phyloP scores from a whole-genome alignment of 2,113 vertebrate species.

The Cavia aperea region DNA sequence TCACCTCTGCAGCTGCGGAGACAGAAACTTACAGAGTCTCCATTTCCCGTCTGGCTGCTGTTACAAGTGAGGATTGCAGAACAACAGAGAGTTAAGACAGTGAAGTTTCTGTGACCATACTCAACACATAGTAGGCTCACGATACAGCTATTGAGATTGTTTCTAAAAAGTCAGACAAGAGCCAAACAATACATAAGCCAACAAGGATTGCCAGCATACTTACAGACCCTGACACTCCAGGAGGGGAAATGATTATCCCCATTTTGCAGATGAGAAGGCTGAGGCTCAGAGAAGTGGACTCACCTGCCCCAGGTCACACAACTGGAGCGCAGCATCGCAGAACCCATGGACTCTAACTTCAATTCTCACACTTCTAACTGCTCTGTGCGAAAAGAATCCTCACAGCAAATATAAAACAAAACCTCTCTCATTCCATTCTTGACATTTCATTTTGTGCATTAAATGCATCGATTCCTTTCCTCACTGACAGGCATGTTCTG shows the following conservation, averaged over 20 bases:
- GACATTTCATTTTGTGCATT: not conserved
- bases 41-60: accelerated
- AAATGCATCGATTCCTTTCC: not conserved
- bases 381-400: not conserved
- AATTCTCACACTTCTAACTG: not conserved
- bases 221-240: accelerated
- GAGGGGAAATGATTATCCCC: not conserved
- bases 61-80: not conserved
- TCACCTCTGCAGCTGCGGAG: too few species aligned
- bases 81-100: accelerated
- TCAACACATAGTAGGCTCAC: accelerated
- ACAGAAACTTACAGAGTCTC: not conserved
- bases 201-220: accelerated
- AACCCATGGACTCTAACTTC: too few species aligned
- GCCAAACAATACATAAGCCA: too few species aligned
- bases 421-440: not conserved
- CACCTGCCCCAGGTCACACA: not conserved
- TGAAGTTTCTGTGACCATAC: too few species aligned
- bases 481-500: not conserved
- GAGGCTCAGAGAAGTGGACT: not conserved
- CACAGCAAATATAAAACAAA: not conserved
- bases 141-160: accelerated
- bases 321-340: not conserved
- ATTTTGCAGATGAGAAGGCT: not conserved
- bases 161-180: not conserved